Evolutionary conservation across 2,888 invertebrate genomes (phyloP).

Genomic region (Linnaemya tessellans): DNA sequence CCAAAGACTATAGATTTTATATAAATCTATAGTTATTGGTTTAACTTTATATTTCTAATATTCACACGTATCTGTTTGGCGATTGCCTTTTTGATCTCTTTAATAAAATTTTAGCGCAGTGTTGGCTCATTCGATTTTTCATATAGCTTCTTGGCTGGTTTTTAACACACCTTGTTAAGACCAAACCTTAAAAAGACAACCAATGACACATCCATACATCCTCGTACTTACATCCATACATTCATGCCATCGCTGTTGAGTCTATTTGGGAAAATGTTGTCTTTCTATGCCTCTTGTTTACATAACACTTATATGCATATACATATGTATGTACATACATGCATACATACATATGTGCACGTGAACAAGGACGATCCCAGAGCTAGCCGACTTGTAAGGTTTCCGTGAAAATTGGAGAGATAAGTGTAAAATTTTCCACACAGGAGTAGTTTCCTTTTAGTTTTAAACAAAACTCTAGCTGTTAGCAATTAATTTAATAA

Average conservation of each 20-base stretch:
- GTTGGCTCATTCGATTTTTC: constrained; percentile 26
- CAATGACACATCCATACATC: constrained; percentile 42
- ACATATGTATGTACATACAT: neutral
- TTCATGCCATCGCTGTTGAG: constrained; percentile 9
- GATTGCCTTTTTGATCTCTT: constrained; percentile 46
- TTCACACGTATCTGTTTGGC: constrained; percentile 7
- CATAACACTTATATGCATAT: neutral
- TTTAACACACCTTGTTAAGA: constrained; percentile 73
- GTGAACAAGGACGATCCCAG: too few relatives aligned
- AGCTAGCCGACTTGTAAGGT: too few relatives aligned
- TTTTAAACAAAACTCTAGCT: too few relatives aligned
- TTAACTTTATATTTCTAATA: neutral
- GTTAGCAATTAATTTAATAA: too few relatives aligned
- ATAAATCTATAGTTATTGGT: too few relatives aligned
- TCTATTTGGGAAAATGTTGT: constrained; percentile 38
- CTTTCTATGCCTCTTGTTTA: constrained; percentile 29
- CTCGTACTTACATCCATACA: too few relatives aligned
- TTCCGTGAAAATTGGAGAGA: too few relatives aligned
- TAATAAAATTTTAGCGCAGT: constrained; percentile 36
- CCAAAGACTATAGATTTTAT: too few relatives aligned
- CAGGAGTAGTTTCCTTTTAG: too few relatives aligned
- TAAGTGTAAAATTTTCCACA: too few relatives aligned
- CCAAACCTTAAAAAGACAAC: constrained; percentile 73
- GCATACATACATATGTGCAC: neutral
- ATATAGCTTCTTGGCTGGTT: constrained; percentile 43